phyloP scores from a whole-genome alignment of 2,888 invertebrate species.

The Tethea ocularis region DNA sequence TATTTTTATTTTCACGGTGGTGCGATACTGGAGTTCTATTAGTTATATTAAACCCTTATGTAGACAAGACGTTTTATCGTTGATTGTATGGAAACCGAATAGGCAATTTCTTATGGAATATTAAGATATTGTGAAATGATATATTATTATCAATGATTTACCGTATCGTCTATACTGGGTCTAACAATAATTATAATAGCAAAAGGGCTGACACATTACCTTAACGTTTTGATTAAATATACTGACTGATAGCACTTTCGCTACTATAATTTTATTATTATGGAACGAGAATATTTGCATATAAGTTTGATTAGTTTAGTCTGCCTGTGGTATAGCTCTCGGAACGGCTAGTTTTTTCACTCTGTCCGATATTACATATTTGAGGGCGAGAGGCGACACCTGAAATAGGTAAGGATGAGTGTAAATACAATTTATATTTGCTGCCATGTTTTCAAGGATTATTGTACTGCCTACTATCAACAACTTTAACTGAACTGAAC shows the following conservation, averaged over 20 bases:
- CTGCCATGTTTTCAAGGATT: too few relatives aligned
- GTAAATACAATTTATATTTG: background rate
- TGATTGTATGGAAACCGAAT: background rate
- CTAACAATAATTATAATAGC: constrained; percentile 1
- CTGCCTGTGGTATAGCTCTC: constrained; percentile 47
- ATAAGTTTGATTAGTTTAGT: constrained; percentile 9
- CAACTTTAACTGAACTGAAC: too few relatives aligned
- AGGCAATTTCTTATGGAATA: background rate
- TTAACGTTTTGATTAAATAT: background rate
- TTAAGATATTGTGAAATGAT: background rate
- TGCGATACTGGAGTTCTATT: constrained; percentile 4
- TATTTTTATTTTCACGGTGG: constrained; percentile 33
- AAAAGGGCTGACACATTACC: background rate
- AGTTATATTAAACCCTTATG: constrained; percentile 8
- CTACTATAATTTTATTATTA: constrained; percentile 7
- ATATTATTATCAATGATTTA: too few relatives aligned
- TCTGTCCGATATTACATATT: constrained; percentile 68
- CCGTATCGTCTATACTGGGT: background rate
- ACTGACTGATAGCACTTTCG: constrained; percentile 10
- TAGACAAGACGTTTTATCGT: constrained; percentile 1
- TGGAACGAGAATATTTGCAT: constrained; percentile 3
- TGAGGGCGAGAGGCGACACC: constrained; percentile 67
- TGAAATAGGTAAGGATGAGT: constrained; percentile 31
- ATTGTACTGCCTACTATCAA: too few relatives aligned
- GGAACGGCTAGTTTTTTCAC: constrained; percentile 65